Evolutionary conservation across 2,797 vertebrate species (phyloP).

Genomic region (Distichodus sexfasciatus): DNA sequence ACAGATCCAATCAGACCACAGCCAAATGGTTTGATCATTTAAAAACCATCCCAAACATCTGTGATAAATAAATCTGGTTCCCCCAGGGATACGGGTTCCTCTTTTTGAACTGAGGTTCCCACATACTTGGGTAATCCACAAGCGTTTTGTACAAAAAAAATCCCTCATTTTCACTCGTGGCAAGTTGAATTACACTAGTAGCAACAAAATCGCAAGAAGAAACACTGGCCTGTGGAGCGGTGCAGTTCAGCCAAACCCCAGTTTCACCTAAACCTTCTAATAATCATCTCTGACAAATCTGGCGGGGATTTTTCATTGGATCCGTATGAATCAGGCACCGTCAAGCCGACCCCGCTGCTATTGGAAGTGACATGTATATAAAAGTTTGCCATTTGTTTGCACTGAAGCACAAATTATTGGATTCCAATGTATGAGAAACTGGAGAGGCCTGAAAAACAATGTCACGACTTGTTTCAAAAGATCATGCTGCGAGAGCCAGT

Average conservation of each 20-base stretch:
- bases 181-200: conserved; percentile 3
- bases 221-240: conserved; percentile 4
- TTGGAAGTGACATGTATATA: neutral
- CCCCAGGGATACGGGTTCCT: conserved; percentile 19
- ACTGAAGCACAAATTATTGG: conserved; percentile 14
- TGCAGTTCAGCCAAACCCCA: conserved; percentile 8
- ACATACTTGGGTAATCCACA: conserved; percentile 10
- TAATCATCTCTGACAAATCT: conserved; percentile 42
- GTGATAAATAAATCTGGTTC: conserved; percentile 27
- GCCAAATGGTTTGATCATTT: conserved; percentile 30
- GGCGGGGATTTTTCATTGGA: conserved; percentile 25
- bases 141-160: conserved; percentile 21
- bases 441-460: neutral
- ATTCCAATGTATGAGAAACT: neutral
- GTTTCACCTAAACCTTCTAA: conserved; percentile 21
- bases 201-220: conserved; percentile 2
- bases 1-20: conserved; percentile 31
- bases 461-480: neutral
- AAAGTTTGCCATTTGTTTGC: conserved; percentile 2
- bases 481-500: neutral
- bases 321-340: conserved; percentile 12
- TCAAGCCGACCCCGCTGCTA: neutral
- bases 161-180: conserved; percentile 5
- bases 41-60: conserved; percentile 47
- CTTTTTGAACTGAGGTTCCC: conserved; percentile 11